Evolutionary conservation across 2,888 invertebrate species (phyloP).

Genomic region (Mechanitis mazaeus): DNA sequence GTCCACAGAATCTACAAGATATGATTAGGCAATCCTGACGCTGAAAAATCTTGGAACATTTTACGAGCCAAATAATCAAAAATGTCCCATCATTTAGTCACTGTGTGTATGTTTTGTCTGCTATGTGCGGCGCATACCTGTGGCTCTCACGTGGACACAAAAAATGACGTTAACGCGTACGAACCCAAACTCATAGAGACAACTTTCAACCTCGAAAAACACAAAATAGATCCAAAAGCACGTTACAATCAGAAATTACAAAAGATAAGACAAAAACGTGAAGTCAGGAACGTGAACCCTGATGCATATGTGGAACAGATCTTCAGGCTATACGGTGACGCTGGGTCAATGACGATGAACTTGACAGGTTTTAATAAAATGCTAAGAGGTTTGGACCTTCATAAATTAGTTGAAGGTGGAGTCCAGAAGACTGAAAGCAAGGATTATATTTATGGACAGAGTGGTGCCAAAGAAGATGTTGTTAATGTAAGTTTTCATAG

Average conservation of each 20-base stretch:
- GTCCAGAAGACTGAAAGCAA: slow-evolving; percentile 45
- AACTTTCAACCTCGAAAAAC: slow-evolving; percentile 41
- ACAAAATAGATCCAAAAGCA: slow-evolving; percentile 38
- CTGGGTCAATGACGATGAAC: slow-evolving; percentile 78
- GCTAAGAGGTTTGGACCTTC: slow-evolving; percentile 77
- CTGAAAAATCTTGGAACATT: background rate
- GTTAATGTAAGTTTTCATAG: slow-evolving; percentile 60
- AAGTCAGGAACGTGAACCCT: slow-evolving; percentile 58
- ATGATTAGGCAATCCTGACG: slow-evolving; percentile 26
- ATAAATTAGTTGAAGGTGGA: slow-evolving; percentile 68
- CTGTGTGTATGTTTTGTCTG: slow-evolving; percentile 89
- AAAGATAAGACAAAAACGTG: slow-evolving; percentile 44
- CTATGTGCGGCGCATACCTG: slow-evolving; percentile 88
- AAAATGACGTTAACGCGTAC: slow-evolving; percentile 40
- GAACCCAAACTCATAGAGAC: slow-evolving; percentile 40
- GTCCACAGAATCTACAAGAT: slow-evolving; percentile 31
- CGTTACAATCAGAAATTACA: slow-evolving; percentile 53
- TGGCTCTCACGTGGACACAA: slow-evolving; percentile 79
- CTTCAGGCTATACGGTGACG: slow-evolving; percentile 81
- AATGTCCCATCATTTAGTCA: slow-evolving; percentile 79
- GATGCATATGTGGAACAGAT: slow-evolving; percentile 80
- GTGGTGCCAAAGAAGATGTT: slow-evolving; percentile 45
- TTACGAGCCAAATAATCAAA: slow-evolving; percentile 27
- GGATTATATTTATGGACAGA: slow-evolving; percentile 44
- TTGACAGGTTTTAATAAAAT: slow-evolving; percentile 82